phyloP scores from a whole-genome alignment of 2,888 invertebrate species.

The Sthenelais limicola region DNA sequence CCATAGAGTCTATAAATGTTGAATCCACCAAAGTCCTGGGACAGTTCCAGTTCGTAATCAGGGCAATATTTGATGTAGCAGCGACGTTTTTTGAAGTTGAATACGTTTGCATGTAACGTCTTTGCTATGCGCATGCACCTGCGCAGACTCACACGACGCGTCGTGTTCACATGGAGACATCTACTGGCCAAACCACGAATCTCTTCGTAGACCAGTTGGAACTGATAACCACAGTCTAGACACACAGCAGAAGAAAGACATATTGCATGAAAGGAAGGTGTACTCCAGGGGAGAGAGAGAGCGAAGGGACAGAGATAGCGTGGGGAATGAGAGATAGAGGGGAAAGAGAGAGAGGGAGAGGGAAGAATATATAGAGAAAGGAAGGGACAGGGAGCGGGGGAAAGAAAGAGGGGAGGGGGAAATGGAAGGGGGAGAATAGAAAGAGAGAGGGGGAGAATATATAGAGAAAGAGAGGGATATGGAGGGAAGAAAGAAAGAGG shows the following conservation, averaged over 20 bases:
- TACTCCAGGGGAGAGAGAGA: background rate
- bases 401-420: too few species aligned
- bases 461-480: too few species aligned
- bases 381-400: too few species aligned
- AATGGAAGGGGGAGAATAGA: too few species aligned
- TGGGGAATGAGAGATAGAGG: background rate
- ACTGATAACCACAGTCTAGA: constrained; percentile 29
- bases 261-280: background rate
- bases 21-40: constrained; percentile 30
- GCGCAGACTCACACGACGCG: background rate
- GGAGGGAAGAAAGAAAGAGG: too few species aligned
- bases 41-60: constrained; percentile 33
- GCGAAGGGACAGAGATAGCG: background rate
- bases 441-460: too few species aligned
- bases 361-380: background rate
- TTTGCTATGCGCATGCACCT: constrained; percentile 22
- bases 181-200: constrained; percentile 16
- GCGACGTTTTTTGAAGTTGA: constrained; percentile 42
- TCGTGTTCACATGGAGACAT: constrained; percentile 1
- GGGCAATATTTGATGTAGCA: constrained; percentile 45
- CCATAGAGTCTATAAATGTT: constrained; percentile 37
- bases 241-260: constrained; percentile 1
- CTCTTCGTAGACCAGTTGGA: background rate
- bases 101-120: constrained; percentile 41
- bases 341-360: background rate